phyloP scores from a whole-genome alignment of 1,140 invertebrate genomes.

The Ditylenchus dipsaci region DNA sequence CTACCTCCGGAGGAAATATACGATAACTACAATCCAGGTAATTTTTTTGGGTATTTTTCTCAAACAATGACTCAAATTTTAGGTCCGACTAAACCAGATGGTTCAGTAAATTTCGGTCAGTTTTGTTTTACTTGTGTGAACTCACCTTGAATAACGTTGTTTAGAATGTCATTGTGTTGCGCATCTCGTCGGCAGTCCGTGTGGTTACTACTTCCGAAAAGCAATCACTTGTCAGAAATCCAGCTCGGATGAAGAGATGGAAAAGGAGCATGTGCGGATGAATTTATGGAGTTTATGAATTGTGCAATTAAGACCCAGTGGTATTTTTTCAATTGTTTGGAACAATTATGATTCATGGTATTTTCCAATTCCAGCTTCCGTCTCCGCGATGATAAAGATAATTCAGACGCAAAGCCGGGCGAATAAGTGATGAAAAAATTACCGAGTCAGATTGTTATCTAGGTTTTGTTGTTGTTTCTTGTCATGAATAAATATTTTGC shows the following conservation, averaged over 20 bases:
- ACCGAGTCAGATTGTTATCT: neutral
- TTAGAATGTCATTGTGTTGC: conserved; percentile 53
- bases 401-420: neutral
- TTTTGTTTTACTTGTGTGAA: too few species aligned
- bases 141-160: too few species aligned
- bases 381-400: conserved; percentile 21
- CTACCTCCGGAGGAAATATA: conserved; percentile 36
- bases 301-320: conserved; percentile 51
- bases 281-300: conserved; percentile 51
- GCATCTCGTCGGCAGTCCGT: conserved; percentile 53
- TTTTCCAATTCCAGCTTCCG: conserved; percentile 20
- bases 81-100: conserved; percentile 53
- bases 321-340: neutral
- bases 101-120: conserved; percentile 43
- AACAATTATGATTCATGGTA: neutral
- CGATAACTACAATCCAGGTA: conserved; percentile 50
- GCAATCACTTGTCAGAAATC: conserved; percentile 53
- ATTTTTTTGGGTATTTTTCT: conserved; percentile 6
- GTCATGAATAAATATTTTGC: neutral
- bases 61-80: conserved; percentile 3
- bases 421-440: neutral
- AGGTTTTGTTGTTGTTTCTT: neutral
- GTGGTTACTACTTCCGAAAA: conserved; percentile 49
- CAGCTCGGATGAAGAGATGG: conserved; percentile 35
- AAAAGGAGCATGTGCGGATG: conserved; percentile 51